Evolutionary conservation across 2,888 invertebrate species (phyloP), one percentile per base, ranked within the genome.

Genomic region (Pycnomerus fuliginosus): DNA sequence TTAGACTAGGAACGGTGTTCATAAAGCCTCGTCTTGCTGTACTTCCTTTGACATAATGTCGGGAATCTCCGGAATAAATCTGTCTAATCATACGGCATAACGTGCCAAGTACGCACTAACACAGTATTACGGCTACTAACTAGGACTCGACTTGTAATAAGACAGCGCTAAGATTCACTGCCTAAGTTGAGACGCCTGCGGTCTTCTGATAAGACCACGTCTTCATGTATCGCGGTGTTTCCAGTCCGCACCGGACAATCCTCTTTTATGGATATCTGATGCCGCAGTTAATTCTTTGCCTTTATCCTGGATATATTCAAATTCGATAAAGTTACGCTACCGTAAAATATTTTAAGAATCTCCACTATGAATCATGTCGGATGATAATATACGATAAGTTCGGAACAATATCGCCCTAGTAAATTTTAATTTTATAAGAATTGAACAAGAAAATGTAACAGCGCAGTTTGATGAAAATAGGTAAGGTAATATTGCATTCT

Each of bases 1-100:
- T 67, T 66, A 65, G 59, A 58, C 49, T 57, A 53, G 58, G 53
- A 55, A 55, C 53, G 58, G 51, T 53, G 53, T 55, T 55, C 58
- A 60, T 64, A 62, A 62, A 62, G 58, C 58, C 55, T 42, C 45
- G 52, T 56, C 56, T 55, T 47, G 37, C 55, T 4, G 51, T 57
- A 61, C 60, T 64, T 63, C 63, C 62, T 65, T 65, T 66, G 68
- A 68, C 66, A 63, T 63, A 61, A 63, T 60, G 62, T 62, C 64
- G 65, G 64, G 68, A 69, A 68, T 69, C 65, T 65, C 58, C 52
- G 56, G 63, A 68, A 69, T 69, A 69, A 68, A 69, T 68, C 67
- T 67, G 65, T 69, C 69, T 68, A 70, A 69, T 70, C 69, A 68
- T 67, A 66, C 62, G 64, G 62, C 65, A 66, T 69, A 68, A 69